phyloP scores from a whole-genome alignment of 2,113 vertebrate species.

The Bubo blakistoni region DNA sequence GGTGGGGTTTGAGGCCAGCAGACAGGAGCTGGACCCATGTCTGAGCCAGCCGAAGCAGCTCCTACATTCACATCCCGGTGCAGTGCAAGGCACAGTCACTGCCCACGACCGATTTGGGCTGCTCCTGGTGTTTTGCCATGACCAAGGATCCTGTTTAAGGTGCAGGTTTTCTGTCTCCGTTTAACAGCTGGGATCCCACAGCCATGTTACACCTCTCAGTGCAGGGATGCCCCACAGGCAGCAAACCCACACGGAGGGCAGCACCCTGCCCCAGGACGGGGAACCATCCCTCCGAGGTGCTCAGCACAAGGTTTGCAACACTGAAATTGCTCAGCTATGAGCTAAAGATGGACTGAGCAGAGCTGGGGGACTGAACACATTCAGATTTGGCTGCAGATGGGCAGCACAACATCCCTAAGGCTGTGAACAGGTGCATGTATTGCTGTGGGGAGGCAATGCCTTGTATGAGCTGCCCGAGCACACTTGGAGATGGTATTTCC shows the following conservation, averaged over 20 bases:
- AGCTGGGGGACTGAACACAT: fast-evolving
- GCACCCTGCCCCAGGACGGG: not conserved
- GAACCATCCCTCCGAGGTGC: not conserved
- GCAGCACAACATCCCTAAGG: not conserved
- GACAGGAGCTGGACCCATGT: not conserved
- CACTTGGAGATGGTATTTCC: not conserved
- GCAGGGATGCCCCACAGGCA: too few species aligned
- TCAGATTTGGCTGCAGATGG: not conserved
- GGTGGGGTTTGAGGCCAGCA: not conserved
- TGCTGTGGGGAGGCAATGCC: not conserved
- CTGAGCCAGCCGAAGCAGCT: not conserved
- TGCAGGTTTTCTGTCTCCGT: not conserved
- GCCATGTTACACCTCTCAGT: fast-evolving
- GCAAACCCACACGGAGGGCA: fast-evolving
- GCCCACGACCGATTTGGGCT: fast-evolving
- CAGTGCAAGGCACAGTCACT: fast-evolving
- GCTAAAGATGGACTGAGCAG: not conserved
- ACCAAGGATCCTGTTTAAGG: not conserved
- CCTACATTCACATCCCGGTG: fast-evolving
- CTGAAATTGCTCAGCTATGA: not conserved
- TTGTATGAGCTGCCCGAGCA: fast-evolving
- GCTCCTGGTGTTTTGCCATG: not conserved
- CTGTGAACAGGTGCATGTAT: fast-evolving
- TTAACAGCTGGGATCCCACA: not conserved
- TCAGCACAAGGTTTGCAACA: not conserved